Evolutionary conservation across 2,888 invertebrate species (phyloP).

Genomic region (Plusia festucae): DNA sequence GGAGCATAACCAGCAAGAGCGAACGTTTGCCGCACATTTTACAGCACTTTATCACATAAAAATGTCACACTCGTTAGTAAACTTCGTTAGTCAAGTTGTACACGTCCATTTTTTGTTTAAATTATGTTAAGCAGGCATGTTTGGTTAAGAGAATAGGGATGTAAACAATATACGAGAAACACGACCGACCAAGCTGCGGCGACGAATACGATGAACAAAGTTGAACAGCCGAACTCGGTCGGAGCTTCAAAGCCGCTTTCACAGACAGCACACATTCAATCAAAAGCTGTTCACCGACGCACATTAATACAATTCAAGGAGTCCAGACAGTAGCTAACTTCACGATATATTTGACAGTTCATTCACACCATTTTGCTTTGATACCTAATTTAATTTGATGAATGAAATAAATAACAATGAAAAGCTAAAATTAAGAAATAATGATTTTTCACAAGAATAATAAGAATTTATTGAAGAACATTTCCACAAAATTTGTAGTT

Average conservation of each 20-base stretch:
- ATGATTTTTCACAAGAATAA: background rate
- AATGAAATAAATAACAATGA: conserved; percentile 11
- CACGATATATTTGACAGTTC: conserved; percentile 84
- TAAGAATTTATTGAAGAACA: background rate
- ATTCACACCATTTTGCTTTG: conserved; percentile 76
- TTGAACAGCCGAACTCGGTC: conserved; percentile 55
- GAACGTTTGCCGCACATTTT: conserved; percentile 79
- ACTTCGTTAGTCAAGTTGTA: conserved; percentile 49
- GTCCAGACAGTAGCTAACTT: conserved; percentile 83
- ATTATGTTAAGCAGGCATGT: conserved; percentile 66
- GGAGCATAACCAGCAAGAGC: conserved; percentile 74
- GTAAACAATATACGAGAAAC: conserved; percentile 63
- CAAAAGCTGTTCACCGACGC: conserved; percentile 59
- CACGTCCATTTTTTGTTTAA: conserved; percentile 69
- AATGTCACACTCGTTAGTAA: conserved; percentile 57
- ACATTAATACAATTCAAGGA: conserved; percentile 60
- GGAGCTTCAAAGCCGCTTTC: conserved; percentile 73
- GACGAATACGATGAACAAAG: conserved; percentile 65
- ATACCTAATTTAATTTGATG: conserved; percentile 54
- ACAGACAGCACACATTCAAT: conserved; percentile 73
- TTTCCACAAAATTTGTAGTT: too few relatives aligned
- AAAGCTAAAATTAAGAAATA: too few relatives aligned
- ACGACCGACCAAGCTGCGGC: conserved; percentile 62
- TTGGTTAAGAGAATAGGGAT: conserved; percentile 61
- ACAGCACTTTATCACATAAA: conserved; percentile 70